Evolutionary conservation across 2,113 vertebrate genomes (phyloP).

Genomic region (Equus przewalskii): DNA sequence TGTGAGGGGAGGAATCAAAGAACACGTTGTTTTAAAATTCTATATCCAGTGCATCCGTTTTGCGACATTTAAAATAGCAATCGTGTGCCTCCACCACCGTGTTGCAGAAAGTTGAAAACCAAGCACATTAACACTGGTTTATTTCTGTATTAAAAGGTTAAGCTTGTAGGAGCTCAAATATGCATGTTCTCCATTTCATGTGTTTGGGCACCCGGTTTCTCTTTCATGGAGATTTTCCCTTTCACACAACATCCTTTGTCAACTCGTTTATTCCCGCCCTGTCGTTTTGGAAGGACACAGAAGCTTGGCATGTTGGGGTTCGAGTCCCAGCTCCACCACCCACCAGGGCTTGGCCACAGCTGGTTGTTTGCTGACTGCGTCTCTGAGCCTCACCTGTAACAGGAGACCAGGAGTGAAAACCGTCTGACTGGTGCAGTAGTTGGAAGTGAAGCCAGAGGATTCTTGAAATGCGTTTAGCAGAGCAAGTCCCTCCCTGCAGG

Average conservation of each 20-base stretch:
- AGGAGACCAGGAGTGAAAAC: accelerated
- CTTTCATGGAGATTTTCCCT: accelerated
- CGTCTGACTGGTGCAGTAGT: accelerated
- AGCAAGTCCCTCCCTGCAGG: accelerated
- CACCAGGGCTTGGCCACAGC: accelerated
- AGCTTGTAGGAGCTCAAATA: neutral
- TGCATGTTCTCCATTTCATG: accelerated
- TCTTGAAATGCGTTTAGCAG: neutral
- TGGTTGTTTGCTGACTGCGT: neutral
- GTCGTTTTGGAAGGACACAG: neutral
- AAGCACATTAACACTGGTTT: accelerated
- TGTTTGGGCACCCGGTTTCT: accelerated
- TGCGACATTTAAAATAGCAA: neutral
- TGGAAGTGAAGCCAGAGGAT: accelerated
- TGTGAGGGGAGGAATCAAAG: neutral
- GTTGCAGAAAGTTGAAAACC: neutral
- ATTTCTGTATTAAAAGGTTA: neutral
- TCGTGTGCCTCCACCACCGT: accelerated
- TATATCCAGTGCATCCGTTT: neutral
- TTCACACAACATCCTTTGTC: neutral
- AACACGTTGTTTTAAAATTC: neutral
- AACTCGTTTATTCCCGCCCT: neutral
- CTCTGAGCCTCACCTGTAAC: accelerated
- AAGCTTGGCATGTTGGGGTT: neutral
- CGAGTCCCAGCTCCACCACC: neutral